These are phyloP conservation scores for Acrobasis repandana DNA, from an alignment of 2,888 invertebrate species.

Conservation along the genomic window DNA sequence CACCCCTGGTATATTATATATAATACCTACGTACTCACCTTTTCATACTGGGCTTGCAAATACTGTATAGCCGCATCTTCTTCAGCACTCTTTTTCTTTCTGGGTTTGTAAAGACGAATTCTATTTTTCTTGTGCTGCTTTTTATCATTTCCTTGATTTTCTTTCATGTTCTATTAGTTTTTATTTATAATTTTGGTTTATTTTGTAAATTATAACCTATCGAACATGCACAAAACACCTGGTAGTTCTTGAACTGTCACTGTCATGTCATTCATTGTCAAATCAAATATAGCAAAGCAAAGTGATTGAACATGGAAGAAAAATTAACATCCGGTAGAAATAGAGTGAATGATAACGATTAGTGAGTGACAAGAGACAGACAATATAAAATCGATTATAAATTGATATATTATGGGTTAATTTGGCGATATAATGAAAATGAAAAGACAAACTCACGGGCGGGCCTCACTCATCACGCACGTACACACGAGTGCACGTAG, in stretches of 20 bases:
- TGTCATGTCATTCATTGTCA: not conserved
- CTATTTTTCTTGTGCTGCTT: slow-evolving; percentile 53
- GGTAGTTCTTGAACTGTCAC: not conserved
- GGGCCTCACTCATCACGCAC: too few relatives aligned
- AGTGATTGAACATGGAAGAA: not conserved
- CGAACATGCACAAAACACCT: not conserved
- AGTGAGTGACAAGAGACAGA: not conserved
- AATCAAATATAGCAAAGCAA: not conserved
- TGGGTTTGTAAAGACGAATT: slow-evolving; percentile 68
- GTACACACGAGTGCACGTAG: too few relatives aligned
- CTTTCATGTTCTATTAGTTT: slow-evolving; percentile 47
- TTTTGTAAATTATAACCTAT: slow-evolving; percentile 15
- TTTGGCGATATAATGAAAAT: too few relatives aligned
- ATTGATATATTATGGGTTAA: too few relatives aligned
- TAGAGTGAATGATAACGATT: not conserved
- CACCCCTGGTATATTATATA: too few relatives aligned
- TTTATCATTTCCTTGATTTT: slow-evolving; percentile 43
- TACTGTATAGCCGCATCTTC: slow-evolving; percentile 79
- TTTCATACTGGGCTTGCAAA: slow-evolving; percentile 74
- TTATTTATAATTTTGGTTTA: not conserved
- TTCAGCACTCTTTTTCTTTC: slow-evolving; percentile 69
- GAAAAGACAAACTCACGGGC: too few relatives aligned
- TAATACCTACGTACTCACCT: slow-evolving; percentile 58
- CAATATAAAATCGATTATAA: too few relatives aligned
- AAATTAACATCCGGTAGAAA: not conserved